These are phyloP conservation scores for Nothocercus julius DNA, from an alignment of 2,113 vertebrate genomes.

Conservation along the genomic window DNA sequence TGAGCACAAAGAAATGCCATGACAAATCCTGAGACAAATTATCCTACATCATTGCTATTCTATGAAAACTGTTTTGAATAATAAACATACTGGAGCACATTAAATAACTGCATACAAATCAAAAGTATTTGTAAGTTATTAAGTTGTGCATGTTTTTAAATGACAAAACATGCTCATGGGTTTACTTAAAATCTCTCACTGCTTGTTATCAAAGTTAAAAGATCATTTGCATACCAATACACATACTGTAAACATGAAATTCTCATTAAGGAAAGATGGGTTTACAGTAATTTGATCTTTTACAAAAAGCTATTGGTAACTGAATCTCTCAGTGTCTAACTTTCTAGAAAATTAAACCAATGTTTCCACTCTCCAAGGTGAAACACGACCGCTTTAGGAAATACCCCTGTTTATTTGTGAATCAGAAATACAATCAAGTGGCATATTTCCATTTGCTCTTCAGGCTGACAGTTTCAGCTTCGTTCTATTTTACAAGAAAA, in stretches of 20 bases:
- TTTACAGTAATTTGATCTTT: conserved; percentile 80
- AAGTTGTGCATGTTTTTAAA: conserved; percentile 71
- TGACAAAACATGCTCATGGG: conserved; percentile 74
- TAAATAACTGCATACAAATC: conserved; percentile 63
- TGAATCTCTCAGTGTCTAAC: conserved; percentile 73
- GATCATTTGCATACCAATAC: conserved; percentile 80
- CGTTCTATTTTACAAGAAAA: conserved; percentile 75
- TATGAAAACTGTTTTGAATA: conserved; percentile 42
- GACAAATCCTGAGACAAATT: conserved; percentile 67
- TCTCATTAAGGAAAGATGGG: conserved; percentile 80
- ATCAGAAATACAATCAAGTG: conserved; percentile 78
- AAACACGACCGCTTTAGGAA: conserved; percentile 76
- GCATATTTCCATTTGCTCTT: conserved; percentile 76
- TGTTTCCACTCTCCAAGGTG: conserved; percentile 76
- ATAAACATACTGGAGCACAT: conserved; percentile 40
- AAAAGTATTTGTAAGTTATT: conserved; percentile 68
- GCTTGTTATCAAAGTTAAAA: conserved; percentile 81
- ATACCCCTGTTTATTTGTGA: conserved; percentile 80
- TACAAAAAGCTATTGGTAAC: conserved; percentile 80
- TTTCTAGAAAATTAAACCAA: conserved; percentile 81
- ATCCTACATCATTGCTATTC: conserved; percentile 5
- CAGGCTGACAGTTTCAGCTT: conserved; percentile 72
- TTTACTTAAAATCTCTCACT: conserved; percentile 77
- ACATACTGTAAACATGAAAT: conserved; percentile 82
- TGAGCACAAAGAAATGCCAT: conserved; percentile 46